Conservation (phyloP, 1,140 invertebrate genomes). For the Saccostrea glomerata region DNA sequence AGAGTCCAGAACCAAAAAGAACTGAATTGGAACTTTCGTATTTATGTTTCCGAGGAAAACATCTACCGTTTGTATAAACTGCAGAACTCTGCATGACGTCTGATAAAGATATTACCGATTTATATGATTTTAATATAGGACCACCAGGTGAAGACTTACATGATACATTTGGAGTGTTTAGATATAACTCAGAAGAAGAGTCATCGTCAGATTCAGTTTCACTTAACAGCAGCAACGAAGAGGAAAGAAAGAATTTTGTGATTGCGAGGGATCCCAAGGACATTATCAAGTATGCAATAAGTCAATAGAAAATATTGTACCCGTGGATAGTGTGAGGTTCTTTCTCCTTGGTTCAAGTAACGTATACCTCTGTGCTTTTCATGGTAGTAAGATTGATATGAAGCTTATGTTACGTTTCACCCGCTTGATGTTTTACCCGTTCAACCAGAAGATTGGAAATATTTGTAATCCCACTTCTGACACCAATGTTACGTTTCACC, state of each 20-base stretch:
- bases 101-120: background rate
- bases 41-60: too few species aligned
- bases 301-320: background rate
- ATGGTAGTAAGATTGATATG: too few species aligned
- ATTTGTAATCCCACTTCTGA: too few species aligned
- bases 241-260: background rate
- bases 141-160: background rate
- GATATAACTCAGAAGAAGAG: background rate
- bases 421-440: too few species aligned
- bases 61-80: background rate
- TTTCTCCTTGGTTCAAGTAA: background rate
- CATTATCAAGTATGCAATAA: background rate
- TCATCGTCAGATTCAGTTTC: background rate
- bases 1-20: background rate
- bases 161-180: background rate
- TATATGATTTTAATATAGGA: background rate
- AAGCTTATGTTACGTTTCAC: too few species aligned
- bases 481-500: too few species aligned
- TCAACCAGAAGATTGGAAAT: too few species aligned
- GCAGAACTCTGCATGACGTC: background rate
- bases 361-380: too few species aligned
- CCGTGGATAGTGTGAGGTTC: background rate
- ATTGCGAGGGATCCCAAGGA: background rate
- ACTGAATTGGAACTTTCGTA: too few species aligned
- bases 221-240: too few species aligned